phyloP scores from a whole-genome alignment of 2,797 vertebrate species.

The Morus bassanus region DNA sequence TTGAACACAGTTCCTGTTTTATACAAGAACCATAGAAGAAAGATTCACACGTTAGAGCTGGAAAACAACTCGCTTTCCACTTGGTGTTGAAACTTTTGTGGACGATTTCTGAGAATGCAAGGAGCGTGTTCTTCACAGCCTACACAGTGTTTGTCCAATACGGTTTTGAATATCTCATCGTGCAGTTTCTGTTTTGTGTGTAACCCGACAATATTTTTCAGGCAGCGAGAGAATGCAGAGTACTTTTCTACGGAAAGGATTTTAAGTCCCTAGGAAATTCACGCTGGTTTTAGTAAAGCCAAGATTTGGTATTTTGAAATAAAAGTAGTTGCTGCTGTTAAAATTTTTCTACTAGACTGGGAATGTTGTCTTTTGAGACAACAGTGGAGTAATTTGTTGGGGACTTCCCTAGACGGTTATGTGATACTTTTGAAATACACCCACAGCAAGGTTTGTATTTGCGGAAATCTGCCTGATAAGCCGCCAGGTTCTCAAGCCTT shows the following conservation, averaged over 20 bases:
- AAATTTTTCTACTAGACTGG: background rate
- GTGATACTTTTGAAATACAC: background rate
- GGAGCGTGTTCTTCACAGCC: background rate
- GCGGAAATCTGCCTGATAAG: background rate
- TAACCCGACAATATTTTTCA: background rate
- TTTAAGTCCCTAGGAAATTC: background rate
- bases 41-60: background rate
- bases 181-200: background rate
- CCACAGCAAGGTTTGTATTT: background rate
- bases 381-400: background rate
- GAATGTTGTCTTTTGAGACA: background rate
- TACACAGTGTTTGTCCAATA: background rate
- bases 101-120: background rate
- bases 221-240: background rate
- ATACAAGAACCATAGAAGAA: background rate
- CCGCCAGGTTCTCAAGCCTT: background rate
- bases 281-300: background rate
- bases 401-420: background rate
- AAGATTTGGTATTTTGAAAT: background rate
- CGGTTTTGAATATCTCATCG: background rate
- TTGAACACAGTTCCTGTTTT: background rate
- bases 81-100: background rate
- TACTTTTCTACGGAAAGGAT: background rate
- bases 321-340: background rate
- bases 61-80: background rate